Evolutionary conservation across 2,888 invertebrate genomes (phyloP).

Genomic region (Chymomyza procnemis): DNA sequence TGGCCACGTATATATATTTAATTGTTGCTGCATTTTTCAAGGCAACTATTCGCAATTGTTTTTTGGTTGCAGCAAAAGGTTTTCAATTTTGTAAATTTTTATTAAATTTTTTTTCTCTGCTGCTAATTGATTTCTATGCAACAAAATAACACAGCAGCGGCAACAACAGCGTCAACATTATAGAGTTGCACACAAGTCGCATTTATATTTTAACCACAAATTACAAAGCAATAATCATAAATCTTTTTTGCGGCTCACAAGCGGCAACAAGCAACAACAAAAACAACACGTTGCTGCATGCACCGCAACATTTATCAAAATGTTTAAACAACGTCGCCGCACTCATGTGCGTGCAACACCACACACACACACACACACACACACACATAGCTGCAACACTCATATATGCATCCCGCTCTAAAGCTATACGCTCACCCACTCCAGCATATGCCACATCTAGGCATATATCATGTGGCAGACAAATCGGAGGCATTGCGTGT

Average conservation of each 20-base stretch:
- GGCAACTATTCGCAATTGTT: constrained; percentile 31
- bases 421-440: constrained; percentile 4
- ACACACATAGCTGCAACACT: neutral
- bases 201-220: constrained; percentile 70
- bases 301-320: constrained; percentile 63
- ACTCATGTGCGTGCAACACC: neutral
- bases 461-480: constrained; percentile 55
- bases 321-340: neutral
- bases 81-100: neutral
- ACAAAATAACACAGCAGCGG: constrained; percentile 3
- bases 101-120: constrained; percentile 4
- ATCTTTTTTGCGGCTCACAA: constrained; percentile 66
- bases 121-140: constrained; percentile 66
- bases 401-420: neutral
- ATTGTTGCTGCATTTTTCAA: constrained; percentile 49
- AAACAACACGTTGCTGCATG: constrained; percentile 57
- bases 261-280: constrained; percentile 24
- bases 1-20: constrained; percentile 21
- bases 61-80: constrained; percentile 1
- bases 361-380: constrained; percentile 3
- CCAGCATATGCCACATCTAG: too few relatives aligned
- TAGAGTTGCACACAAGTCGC: constrained; percentile 6
- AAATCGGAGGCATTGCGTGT: constrained; percentile 66
- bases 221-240: constrained; percentile 72
- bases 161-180: constrained; percentile 21